Evolutionary conservation across 2,888 invertebrate species (phyloP), one percentile per base, ranked within the genome.

Genomic region (Aphidoletes aphidimyza): DNA sequence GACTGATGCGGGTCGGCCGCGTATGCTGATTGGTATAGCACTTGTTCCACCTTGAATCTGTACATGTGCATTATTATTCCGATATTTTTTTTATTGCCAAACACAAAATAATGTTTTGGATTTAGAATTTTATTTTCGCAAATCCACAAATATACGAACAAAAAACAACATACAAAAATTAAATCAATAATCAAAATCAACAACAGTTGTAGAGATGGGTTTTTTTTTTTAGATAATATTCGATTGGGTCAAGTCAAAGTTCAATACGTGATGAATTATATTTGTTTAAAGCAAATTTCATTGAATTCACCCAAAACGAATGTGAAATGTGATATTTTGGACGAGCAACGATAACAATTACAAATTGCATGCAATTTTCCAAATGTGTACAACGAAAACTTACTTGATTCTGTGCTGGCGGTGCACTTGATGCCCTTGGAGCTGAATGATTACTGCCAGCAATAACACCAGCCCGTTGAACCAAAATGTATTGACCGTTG

Each of bases 391-490:
- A 81, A 39, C 14, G 39, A n/a, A 39, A 39, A 19, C 54, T 6
- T 86, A 90, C 90, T 88, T 90, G 89, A 88, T 92, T 93, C 87
- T 92, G 93, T 83, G 94, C 92, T 17, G 96, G 95, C 19, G 96
- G 96, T 0, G 96, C 96, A 88, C 96, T 96, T 0, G 96, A 95
- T 0, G 96, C 96, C 84, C 96, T 92, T 0, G 96, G 96, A 9
- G 94, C 94, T 84, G 84, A 54, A 84, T 78, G 81, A 84, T 47
- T 83, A 81, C 47, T 83, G 47, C 84, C 83, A 36, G 83, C 42
- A 42, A 83, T 47, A 42, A 84, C 37, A 85, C 92, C 92, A 19
- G 94, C 94, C 85, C 95, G 92, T 89, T 96, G 95, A 45, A 96
- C 95, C 36, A 96, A 91, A 86, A 96, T 94, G 89, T 96, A 96